Conservation (phyloP, 2,797 vertebrate genomes). For the Eulemur albifrons region DNA sequence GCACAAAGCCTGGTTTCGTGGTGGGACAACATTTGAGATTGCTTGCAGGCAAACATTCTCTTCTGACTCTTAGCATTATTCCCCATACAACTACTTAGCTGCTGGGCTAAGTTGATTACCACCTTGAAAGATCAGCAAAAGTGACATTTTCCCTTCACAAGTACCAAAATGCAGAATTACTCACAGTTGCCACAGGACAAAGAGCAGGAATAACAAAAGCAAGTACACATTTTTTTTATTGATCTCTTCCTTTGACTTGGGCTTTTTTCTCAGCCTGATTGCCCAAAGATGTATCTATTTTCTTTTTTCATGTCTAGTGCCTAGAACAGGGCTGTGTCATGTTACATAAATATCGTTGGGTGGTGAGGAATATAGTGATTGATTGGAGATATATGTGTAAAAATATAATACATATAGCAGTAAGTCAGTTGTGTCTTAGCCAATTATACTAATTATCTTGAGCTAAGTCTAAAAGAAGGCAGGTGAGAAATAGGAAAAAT, state of each 20-base stretch:
- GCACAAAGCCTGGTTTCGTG: neutral
- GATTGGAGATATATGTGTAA: neutral
- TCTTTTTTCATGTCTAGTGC: neutral
- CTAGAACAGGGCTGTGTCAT: neutral
- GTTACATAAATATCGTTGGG: neutral
- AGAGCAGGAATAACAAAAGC: neutral
- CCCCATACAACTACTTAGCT: neutral
- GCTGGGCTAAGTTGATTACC: neutral
- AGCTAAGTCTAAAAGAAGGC: neutral
- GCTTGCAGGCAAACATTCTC: neutral
- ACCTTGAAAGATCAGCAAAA: constrained; percentile 12
- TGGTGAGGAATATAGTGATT: neutral
- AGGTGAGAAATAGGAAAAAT: neutral
- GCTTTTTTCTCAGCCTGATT: neutral
- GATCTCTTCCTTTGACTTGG: neutral
- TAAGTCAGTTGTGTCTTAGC: neutral
- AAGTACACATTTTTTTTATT: neutral
- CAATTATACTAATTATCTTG: neutral
- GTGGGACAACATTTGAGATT: neutral
- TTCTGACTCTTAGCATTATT: neutral
- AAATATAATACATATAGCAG: neutral
- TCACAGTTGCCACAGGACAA: neutral
- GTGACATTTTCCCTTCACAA: constrained; percentile 10
- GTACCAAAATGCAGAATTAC: neutral
- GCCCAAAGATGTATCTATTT: neutral